Evolutionary conservation across 2,797 vertebrate genomes (phyloP).

Genomic region (Bovichtus diacanthus): DNA sequence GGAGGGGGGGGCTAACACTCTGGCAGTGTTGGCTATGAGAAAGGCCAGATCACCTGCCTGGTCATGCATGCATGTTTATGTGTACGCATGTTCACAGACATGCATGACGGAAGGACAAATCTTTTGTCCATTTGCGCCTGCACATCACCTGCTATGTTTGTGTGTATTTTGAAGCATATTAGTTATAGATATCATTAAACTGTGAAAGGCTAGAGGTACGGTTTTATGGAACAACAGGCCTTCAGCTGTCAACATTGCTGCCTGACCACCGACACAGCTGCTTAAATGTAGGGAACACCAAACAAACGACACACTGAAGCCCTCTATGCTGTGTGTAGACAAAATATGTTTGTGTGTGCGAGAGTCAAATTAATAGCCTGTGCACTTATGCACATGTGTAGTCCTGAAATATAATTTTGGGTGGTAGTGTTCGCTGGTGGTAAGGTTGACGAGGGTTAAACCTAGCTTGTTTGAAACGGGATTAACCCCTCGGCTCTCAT

Average conservation of each 20-base stretch:
- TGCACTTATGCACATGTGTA: slow-evolving; percentile 39
- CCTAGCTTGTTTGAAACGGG: slow-evolving; percentile 81
- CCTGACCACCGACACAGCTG: slow-evolving; percentile 70
- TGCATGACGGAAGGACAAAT: slow-evolving; percentile 29
- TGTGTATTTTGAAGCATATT: slow-evolving; percentile 51
- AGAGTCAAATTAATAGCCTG: slow-evolving; percentile 31
- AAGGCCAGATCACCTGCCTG: slow-evolving; percentile 66
- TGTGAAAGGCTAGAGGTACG: slow-evolving; percentile 34
- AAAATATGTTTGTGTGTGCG: slow-evolving; percentile 20
- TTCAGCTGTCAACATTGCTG: slow-evolving; percentile 75
- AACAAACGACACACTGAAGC: slow-evolving; percentile 45
- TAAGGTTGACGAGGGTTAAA: slow-evolving; percentile 78
- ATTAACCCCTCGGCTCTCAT: slow-evolving; percentile 78
- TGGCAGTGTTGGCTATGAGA: slow-evolving; percentile 51
- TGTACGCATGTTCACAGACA: slow-evolving; percentile 32
- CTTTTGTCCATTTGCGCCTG: slow-evolving; percentile 10
- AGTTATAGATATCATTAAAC: slow-evolving; percentile 65
- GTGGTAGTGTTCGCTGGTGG: slow-evolving; percentile 64
- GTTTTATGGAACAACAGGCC: slow-evolving; percentile 71
- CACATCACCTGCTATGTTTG: slow-evolving; percentile 52
- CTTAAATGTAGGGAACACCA: slow-evolving; percentile 41
- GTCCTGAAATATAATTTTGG: slow-evolving; percentile 56
- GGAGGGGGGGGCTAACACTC: slow-evolving; percentile 29
- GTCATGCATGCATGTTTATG: slow-evolving; percentile 45
- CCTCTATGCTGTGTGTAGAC: slow-evolving; percentile 19